Evolutionary conservation across 2,797 vertebrate genomes (phyloP).

Genomic region (Knipowitschia caucasica): DNA sequence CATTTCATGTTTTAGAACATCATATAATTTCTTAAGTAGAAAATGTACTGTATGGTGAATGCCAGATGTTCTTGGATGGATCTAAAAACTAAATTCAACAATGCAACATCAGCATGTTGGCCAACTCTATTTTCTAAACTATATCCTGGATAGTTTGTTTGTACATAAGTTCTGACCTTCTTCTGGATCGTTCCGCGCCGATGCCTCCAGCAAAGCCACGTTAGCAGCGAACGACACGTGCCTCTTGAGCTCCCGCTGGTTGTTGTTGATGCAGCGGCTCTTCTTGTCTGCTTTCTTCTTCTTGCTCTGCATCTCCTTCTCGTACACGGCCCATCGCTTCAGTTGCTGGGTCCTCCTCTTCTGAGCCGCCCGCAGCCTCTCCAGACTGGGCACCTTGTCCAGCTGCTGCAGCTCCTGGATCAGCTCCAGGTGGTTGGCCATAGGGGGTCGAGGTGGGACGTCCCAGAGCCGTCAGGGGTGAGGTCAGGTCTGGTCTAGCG

Average conservation of each 20-base stretch:
- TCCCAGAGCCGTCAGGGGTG: constrained; percentile 15
- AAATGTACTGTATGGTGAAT: no score
- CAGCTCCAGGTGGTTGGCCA: constrained; percentile 94
- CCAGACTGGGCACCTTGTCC: constrained; percentile 93
- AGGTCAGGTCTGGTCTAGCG: constrained; percentile 41
- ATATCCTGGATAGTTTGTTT: background rate
- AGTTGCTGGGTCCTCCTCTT: constrained; percentile 94
- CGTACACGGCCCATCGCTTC: constrained; percentile 93
- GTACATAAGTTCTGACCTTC: constrained; percentile 90
- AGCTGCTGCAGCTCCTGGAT: constrained; percentile 93
- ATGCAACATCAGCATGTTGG: background rate
- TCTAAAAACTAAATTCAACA: background rate
- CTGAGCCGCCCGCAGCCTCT: constrained; percentile 91
- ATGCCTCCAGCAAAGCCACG: constrained; percentile 91
- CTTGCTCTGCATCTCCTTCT: constrained; percentile 94
- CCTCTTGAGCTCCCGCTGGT: constrained; percentile 64
- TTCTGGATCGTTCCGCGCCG: constrained; percentile 88
- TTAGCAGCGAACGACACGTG: constrained; percentile 90
- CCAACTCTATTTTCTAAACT: background rate
- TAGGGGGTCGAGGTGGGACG: constrained; percentile 37
- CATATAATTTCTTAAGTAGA: no score
- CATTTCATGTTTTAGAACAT: no score
- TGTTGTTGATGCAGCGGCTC: constrained; percentile 59
- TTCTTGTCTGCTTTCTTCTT: constrained; percentile 90
- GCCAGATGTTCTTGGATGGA: no score